Percentiles rank a stretch among this genome's conserved stretches.
Evolutionary conservation across 2,797 vertebrate genomes (phyloP).

Genomic region (Neosilurus mollespiculum): DNA sequence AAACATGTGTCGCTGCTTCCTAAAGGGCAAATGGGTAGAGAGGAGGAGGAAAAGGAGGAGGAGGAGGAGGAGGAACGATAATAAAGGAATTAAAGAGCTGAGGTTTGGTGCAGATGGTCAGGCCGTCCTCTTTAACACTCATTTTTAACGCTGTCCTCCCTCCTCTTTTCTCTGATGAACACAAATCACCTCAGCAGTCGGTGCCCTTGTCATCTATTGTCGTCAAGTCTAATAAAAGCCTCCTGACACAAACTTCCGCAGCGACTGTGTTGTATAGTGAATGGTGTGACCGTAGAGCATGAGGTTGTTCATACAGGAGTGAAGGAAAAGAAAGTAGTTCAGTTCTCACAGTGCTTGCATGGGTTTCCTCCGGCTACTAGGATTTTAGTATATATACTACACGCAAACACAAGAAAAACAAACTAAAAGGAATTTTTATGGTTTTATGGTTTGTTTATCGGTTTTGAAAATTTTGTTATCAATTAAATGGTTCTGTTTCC

Average conservation of each 20-base stretch:
- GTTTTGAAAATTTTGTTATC: no score
- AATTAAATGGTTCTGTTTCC: no score
- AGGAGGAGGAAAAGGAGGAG: constrained; percentile 17
- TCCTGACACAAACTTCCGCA: neutral
- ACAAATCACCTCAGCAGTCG: constrained; percentile 62
- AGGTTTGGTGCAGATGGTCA: constrained; percentile 64
- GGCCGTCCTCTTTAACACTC: constrained; percentile 37
- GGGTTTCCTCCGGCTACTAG: no score
- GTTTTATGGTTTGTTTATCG: no score
- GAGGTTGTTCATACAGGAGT: neutral
- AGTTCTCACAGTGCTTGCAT: no score
- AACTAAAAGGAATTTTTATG: no score
- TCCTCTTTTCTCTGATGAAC: constrained; percentile 46
- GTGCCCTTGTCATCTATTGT: constrained; percentile 24
- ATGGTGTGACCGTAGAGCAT: neutral
- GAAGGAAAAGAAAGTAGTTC: neutral
- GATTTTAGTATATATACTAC: no score
- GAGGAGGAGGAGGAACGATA: constrained; percentile 22
- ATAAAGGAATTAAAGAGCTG: constrained; percentile 19
- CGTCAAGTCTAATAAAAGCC: neutral
- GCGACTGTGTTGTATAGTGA: neutral
- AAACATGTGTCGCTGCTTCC: constrained; percentile 13
- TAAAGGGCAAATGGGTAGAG: constrained; percentile 14
- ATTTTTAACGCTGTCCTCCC: constrained; percentile 35
- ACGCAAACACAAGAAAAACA: no score